Conservation (phyloP, 2,113 vertebrate species). For the Periophthalmus modestus region DNA sequence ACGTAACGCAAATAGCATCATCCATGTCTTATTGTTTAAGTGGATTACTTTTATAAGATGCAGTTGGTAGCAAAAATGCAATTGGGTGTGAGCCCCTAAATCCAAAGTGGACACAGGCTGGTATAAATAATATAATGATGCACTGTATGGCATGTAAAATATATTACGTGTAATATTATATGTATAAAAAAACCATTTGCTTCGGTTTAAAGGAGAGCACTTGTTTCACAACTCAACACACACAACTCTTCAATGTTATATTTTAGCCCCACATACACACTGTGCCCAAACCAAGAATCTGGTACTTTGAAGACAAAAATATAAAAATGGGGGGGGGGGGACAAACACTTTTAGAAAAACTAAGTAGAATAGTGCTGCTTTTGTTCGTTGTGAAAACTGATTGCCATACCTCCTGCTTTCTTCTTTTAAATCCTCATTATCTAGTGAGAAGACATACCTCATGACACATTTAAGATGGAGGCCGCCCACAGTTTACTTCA, state of each 20-base stretch:
- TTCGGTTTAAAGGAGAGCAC: conserved; percentile 73
- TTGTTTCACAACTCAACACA: conserved; percentile 21
- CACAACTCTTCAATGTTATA: conserved; percentile 47
- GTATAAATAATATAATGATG: conserved; percentile 85
- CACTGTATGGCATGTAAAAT: conserved; percentile 85
- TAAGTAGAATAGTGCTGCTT: conserved; percentile 81
- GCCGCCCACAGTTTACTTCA: conserved; percentile 78
- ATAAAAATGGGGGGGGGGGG: no score
- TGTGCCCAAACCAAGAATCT: conserved; percentile 64
- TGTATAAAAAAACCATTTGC: conserved; percentile 80
- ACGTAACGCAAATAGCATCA: conserved; percentile 74
- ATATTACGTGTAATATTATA: conserved; percentile 78
- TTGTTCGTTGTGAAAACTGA: conserved; percentile 73
- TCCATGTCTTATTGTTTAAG: conserved; percentile 83
- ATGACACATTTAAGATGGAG: conserved; percentile 38
- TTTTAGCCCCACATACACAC: conserved; percentile 64
- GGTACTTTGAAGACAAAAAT: conserved; percentile 76
- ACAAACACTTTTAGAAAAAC: conserved; percentile 79
- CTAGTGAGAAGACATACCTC: conserved; percentile 73
- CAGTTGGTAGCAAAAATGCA: conserved; percentile 88
- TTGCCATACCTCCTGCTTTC: conserved; percentile 76
- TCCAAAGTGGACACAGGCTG: conserved; percentile 85
- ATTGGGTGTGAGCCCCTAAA: conserved; percentile 85
- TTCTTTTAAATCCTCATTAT: conserved; percentile 32
- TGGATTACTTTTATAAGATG: conserved; percentile 74